A percentile compares a stretch with the other conserved stretches of the same genome.
phyloP scores from a whole-genome alignment of 2,888 invertebrate genomes.

The Sphaerophoria taeniata region DNA sequence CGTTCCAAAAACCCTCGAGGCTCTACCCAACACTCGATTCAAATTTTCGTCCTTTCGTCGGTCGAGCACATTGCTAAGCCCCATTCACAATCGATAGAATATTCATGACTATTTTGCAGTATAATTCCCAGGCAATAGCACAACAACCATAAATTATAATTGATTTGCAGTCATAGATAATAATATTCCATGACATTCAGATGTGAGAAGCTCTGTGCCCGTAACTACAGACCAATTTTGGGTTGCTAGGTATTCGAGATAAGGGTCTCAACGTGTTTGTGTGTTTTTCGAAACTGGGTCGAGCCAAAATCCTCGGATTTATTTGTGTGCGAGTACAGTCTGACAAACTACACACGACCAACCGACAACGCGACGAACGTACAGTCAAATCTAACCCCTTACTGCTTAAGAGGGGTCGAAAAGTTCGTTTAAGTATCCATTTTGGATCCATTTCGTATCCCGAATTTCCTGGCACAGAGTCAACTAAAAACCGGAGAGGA shows the following conservation, averaged over 20 bases:
- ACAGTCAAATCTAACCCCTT: slow-evolving; percentile 8
- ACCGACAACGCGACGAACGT: slow-evolving; percentile 16
- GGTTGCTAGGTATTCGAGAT: not conserved
- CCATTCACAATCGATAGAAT: slow-evolving; percentile 43
- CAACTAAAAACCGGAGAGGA: slow-evolving; percentile 20
- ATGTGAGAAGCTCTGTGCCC: slow-evolving; percentile 49
- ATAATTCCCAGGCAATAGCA: slow-evolving; percentile 57
- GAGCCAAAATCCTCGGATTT: not conserved
- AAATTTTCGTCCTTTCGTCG: not conserved
- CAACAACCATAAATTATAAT: slow-evolving; percentile 71
- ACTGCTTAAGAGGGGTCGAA: not conserved
- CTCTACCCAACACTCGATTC: slow-evolving; percentile 8
- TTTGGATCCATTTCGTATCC: slow-evolving; percentile 49
- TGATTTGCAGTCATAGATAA: slow-evolving; percentile 68
- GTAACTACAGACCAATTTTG: not conserved
- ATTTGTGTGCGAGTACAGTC: not conserved
- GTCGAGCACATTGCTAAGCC: not conserved
- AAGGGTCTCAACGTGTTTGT: not conserved
- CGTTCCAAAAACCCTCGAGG: slow-evolving; percentile 18
- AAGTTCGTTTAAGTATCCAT: slow-evolving; percentile 46
- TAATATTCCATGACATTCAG: slow-evolving; percentile 68
- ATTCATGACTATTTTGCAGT: slow-evolving; percentile 54
- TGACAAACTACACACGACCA: not conserved
- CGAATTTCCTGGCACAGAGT: slow-evolving; percentile 59
- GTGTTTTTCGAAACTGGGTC: no score